Conservation (phyloP, 92 coral and sea anemone species). For the Palythoa heliodiscus region DNA sequence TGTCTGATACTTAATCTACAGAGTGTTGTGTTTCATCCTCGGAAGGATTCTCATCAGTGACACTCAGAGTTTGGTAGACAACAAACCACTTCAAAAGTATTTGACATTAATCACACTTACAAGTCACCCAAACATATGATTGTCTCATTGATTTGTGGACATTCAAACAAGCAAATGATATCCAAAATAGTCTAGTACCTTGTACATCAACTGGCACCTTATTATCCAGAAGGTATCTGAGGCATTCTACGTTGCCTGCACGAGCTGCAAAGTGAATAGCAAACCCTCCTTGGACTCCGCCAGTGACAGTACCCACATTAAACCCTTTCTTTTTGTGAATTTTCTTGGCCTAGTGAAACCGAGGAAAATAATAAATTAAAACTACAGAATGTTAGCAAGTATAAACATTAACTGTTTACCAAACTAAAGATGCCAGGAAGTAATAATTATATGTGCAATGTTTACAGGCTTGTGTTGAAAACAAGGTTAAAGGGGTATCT, state of each 20-base stretch:
- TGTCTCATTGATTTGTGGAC: too few species aligned
- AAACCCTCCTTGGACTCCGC: conserved; percentile 39
- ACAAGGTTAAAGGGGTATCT: too few species aligned
- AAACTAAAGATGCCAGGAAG: too few species aligned
- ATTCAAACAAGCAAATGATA: too few species aligned
- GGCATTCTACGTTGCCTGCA: conserved; percentile 69
- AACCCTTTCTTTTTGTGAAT: conserved; percentile 57
- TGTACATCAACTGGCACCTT: conserved; percentile 71
- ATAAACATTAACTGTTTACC: not conserved
- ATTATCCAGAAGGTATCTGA: conserved; percentile 69
- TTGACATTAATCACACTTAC: not conserved
- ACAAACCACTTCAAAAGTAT: too few species aligned
- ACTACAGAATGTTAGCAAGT: not conserved
- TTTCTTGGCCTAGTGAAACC: conserved; percentile 53
- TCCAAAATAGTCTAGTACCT: conserved; percentile 57
- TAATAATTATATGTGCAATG: too few species aligned
- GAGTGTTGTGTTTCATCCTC: too few species aligned
- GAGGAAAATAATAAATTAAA: not conserved
- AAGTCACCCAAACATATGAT: not conserved
- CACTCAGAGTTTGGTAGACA: too few species aligned
- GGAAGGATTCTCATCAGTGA: too few species aligned
- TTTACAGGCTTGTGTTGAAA: too few species aligned
- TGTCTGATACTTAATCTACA: too few species aligned
- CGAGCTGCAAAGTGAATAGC: conserved; percentile 83
- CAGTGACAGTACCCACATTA: conserved; percentile 44